Percentiles rank a stretch among this genome's conserved stretches.
These are phyloP conservation scores for Lapara coniferarum DNA, from an alignment of 2,888 invertebrate genomes.

Conservation along the genomic window DNA sequence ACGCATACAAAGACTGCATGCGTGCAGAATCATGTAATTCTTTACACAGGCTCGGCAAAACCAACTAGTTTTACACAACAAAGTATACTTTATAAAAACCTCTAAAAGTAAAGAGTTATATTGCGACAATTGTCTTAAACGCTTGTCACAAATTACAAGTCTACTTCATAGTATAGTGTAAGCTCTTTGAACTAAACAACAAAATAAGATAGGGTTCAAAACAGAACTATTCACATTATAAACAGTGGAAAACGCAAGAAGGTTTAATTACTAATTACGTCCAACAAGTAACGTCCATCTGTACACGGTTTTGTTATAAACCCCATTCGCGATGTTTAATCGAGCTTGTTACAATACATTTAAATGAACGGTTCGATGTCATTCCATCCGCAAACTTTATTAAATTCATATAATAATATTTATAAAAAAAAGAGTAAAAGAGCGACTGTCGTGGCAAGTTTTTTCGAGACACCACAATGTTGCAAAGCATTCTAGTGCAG, in stretches of 20 bases:
- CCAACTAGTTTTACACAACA: no score
- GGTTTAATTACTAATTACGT: neutral
- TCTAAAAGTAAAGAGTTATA: no score
- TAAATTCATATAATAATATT: constrained; percentile 45
- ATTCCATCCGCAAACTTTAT: constrained; percentile 36
- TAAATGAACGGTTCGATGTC: constrained; percentile 33
- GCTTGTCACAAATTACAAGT: neutral
- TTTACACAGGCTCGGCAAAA: no score
- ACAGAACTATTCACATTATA: constrained; percentile 14
- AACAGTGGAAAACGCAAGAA: neutral
- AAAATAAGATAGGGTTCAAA: neutral
- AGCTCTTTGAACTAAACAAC: no score
- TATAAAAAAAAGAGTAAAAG: constrained; percentile 38
- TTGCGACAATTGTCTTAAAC: neutral
- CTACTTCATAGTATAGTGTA: no score
- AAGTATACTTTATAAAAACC: no score
- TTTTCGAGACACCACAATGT: constrained; percentile 47
- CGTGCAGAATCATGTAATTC: no score
- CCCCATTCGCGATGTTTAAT: constrained; percentile 30
- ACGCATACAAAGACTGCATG: no score
- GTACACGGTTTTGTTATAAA: constrained; percentile 12
- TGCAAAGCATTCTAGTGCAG: constrained; percentile 38
- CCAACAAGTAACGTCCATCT: constrained; percentile 18
- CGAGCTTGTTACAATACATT: constrained; percentile 31
- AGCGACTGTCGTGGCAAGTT: constrained; percentile 43